Conservation (phyloP, 2,888 invertebrate genomes). For the Galerucella nymphaeae region DNA sequence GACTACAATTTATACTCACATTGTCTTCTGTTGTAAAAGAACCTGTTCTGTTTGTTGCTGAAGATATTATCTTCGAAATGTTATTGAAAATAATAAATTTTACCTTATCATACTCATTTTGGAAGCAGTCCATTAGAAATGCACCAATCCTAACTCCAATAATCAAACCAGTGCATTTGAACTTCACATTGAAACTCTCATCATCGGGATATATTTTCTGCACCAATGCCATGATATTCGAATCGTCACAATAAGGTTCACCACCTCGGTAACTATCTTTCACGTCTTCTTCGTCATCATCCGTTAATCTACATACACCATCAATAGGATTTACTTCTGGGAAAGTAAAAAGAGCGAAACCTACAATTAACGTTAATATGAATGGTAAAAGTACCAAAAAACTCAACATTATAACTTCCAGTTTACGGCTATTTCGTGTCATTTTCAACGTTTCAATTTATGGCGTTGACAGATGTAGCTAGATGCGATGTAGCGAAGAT, state of each 20-base stretch:
- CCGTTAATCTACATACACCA: neutral
- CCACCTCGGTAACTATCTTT: neutral
- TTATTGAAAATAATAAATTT: neutral
- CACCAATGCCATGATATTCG: slow-evolving; percentile 1
- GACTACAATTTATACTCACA: too few relatives aligned
- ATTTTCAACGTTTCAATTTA: neutral
- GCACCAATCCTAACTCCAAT: neutral
- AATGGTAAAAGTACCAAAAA: slow-evolving; percentile 3
- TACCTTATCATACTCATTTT: slow-evolving; percentile 10
- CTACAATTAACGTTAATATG: neutral
- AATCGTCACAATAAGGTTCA: slow-evolving; percentile 10
- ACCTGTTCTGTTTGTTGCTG: too few relatives aligned
- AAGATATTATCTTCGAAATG: too few relatives aligned
- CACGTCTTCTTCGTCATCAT: neutral
- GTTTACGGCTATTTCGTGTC: neutral
- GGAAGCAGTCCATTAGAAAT: neutral
- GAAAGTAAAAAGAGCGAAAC: neutral
- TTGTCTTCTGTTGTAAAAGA: too few relatives aligned
- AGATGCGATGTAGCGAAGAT: neutral
- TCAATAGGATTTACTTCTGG: neutral
- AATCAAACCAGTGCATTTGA: slow-evolving; percentile 2
- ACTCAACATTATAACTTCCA: slow-evolving; percentile 2
- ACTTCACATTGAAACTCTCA: neutral
- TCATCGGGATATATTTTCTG: slow-evolving; percentile 6
- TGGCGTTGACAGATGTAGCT: neutral